These are phyloP conservation scores for Ryuthela nishihirai DNA, from an alignment of 2,888 invertebrate species.

Conservation along the genomic window DNA sequence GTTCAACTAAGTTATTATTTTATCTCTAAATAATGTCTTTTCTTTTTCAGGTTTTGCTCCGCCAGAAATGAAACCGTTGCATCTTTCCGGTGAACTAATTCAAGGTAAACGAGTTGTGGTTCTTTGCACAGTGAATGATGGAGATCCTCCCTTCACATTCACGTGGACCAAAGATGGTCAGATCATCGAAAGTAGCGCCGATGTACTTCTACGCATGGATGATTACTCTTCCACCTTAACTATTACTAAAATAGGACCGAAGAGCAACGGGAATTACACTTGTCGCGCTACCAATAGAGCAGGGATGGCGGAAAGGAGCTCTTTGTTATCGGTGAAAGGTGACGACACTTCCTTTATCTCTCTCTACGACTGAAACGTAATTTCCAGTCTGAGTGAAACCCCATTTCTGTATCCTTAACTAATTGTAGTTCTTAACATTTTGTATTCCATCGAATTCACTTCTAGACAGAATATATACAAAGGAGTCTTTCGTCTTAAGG, in stretches of 20 bases:
- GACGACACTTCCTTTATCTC: no score
- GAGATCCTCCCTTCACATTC: conserved; percentile 8
- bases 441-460: no score
- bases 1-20: no score
- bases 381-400: no score
- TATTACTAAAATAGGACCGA: background rate
- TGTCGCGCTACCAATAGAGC: conserved; percentile 1
- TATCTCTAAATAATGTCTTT: no score
- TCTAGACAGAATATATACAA: no score
- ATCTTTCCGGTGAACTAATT: conserved; percentile 6
- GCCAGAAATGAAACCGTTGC: conserved; percentile 7
- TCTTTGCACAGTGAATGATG: conserved; percentile 1
- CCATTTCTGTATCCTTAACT: no score
- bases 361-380: no score
- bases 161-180: conserved; percentile 14
- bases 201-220: no score
- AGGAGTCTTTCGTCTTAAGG: no score
- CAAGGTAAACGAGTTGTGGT: conserved; percentile 4
- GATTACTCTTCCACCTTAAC: conserved; percentile 4
- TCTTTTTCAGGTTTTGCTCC: background rate
- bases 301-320: background rate
- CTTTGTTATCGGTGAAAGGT: conserved; percentile 9
- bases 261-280: conserved; percentile 10
- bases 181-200: background rate
- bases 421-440: no score